Evolutionary conservation across 1,140 invertebrate genomes (phyloP).

Genomic region (Ips typographus): DNA sequence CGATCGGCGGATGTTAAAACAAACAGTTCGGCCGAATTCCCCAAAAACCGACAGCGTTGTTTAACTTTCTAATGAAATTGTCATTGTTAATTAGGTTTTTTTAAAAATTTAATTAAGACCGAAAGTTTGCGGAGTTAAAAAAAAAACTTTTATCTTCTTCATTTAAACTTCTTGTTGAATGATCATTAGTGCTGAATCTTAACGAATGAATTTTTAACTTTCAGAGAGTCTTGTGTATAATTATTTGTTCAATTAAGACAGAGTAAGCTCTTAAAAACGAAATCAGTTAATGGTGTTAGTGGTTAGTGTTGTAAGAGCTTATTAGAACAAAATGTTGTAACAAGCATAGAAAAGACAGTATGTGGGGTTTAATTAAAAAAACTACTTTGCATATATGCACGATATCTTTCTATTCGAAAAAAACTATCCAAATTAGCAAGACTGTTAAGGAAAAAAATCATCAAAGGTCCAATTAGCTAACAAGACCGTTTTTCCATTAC

Average conservation of each 20-base stretch:
- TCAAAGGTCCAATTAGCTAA: background rate
- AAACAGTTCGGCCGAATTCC: background rate
- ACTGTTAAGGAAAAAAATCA: background rate
- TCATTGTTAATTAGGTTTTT: conserved; percentile 10
- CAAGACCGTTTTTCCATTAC: conserved; percentile 2
- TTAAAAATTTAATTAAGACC: conserved; percentile 13
- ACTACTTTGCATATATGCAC: no score
- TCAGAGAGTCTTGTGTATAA: background rate
- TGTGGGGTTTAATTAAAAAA: no score
- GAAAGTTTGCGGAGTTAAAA: conserved; percentile 5
- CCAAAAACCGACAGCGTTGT: conserved; percentile 6
- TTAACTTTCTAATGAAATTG: conserved; percentile 13
- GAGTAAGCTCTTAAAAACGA: background rate
- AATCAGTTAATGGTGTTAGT: no score
- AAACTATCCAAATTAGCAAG: background rate
- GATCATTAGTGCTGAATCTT: conserved; percentile 15
- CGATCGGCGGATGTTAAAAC: background rate
- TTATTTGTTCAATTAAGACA: conserved; percentile 10
- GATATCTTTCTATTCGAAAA: no score
- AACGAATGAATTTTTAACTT: conserved; percentile 12
- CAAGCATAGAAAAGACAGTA: no score
- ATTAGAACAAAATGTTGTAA: no score
- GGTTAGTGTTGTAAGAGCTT: no score
- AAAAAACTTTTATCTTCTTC: conserved; percentile 14
- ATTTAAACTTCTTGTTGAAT: conserved; percentile 17